These are phyloP conservation scores for Chelonia mydas DNA, from an alignment of 2,797 vertebrate genomes.

Conservation along the genomic window DNA sequence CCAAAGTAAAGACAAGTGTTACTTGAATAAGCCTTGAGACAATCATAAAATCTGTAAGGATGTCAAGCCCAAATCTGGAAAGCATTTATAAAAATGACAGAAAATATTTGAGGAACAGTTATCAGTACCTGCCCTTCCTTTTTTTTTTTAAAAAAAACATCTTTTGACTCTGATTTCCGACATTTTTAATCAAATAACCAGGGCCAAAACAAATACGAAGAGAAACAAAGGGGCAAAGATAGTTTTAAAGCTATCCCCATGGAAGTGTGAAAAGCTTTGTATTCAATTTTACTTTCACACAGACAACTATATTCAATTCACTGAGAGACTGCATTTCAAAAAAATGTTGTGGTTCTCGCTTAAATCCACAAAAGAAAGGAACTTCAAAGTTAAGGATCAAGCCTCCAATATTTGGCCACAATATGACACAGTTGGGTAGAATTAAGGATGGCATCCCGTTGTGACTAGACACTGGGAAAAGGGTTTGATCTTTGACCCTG, in stretches of 20 bases:
- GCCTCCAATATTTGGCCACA: conserved; percentile 14
- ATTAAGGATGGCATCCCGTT: background rate
- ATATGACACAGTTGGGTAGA: conserved; percentile 5
- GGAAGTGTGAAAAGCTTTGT: conserved; percentile 24
- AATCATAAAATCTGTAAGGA: conserved; percentile 29
- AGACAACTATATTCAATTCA: conserved; percentile 28
- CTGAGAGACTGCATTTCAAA: conserved; percentile 44
- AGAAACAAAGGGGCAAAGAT: conserved; percentile 25
- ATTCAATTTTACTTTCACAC: conserved; percentile 50
- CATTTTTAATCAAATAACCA: background rate
- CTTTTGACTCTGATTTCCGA: conserved; percentile 23
- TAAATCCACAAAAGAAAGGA: conserved; percentile 34
- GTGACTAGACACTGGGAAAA: conserved; percentile 37
- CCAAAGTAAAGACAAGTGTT: conserved; percentile 59
- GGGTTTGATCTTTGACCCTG: conserved; percentile 31
- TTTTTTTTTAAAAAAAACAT: conserved; percentile 6
- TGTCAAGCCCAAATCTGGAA: conserved; percentile 51
- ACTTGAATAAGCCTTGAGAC: conserved; percentile 48
- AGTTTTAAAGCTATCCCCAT: conserved; percentile 34
- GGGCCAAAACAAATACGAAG: conserved; percentile 27
- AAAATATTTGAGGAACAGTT: conserved; percentile 22
- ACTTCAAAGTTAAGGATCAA: conserved; percentile 56
- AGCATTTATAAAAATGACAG: conserved; percentile 46
- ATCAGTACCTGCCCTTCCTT: background rate
- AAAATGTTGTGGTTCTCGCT: conserved; percentile 50